Percentiles rank a stretch among this genome's conserved stretches.
These are phyloP conservation scores for Cheilosia impressa DNA, from an alignment of 2,888 invertebrate species.

Conservation along the genomic window DNA sequence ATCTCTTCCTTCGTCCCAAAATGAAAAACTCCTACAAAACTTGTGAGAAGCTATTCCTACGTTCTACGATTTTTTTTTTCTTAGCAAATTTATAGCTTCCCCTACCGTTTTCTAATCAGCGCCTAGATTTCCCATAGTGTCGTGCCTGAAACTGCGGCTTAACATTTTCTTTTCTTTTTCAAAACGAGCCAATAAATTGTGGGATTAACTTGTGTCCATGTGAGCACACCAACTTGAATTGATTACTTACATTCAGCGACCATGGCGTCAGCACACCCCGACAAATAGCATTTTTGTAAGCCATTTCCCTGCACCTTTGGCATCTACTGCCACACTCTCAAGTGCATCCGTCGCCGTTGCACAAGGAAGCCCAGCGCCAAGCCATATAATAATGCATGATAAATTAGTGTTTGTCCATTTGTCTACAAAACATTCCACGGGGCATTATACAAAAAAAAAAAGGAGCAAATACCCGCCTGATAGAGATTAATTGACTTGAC, in stretches of 20 bases:
- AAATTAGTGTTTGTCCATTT: slow-evolving; percentile 9
- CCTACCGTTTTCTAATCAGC: no score
- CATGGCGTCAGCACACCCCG: no score
- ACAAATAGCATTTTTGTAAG: neutral
- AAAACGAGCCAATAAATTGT: neutral
- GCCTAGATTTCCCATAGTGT: no score
- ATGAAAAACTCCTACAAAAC: no score
- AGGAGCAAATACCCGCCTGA: slow-evolving; percentile 30
- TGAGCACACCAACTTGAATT: no score
- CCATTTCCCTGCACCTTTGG: neutral
- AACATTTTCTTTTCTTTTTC: neutral
- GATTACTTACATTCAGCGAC: no score
- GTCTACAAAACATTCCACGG: slow-evolving; percentile 27
- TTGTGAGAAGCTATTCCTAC: no score
- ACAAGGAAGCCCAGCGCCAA: neutral
- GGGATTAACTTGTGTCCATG: no score
- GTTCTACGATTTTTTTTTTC: no score
- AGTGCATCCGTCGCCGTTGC: neutral
- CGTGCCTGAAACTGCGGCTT: neutral
- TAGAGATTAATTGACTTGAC: slow-evolving; percentile 46
- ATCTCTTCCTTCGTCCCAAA: no score
- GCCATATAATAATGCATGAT: neutral
- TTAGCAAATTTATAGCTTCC: no score
- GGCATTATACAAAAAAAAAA: slow-evolving; percentile 21
- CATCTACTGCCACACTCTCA: neutral